Percentiles rank a stretch among this genome's conserved stretches.
phyloP scores from a whole-genome alignment of 2,797 vertebrate genomes.

The Babyrousa celebensis region DNA sequence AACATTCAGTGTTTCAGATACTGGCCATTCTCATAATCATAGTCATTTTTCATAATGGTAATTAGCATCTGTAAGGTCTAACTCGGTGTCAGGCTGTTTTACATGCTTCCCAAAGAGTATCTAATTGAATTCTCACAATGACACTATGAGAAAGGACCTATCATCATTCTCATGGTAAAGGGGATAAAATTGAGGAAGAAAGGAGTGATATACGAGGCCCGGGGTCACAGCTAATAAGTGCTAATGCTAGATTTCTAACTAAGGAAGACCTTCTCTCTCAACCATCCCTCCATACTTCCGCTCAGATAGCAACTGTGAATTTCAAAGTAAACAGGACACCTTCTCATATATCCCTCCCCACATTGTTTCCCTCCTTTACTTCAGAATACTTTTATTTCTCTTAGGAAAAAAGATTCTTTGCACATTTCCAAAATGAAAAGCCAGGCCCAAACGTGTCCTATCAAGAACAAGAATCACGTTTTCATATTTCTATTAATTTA shows the following conservation, averaged over 20 bases:
- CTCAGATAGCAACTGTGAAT: constrained; percentile 4
- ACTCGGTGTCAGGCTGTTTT: neutral
- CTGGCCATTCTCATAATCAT: neutral
- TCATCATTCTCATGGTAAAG: neutral
- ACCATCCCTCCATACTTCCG: neutral
- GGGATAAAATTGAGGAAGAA: neutral
- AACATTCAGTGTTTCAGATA: neutral
- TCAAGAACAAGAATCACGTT: neutral
- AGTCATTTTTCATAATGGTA: neutral
- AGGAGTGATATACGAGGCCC: neutral
- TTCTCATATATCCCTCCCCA: neutral
- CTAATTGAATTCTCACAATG: neutral
- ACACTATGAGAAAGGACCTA: neutral
- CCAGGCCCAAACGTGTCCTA: neutral
- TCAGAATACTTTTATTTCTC: constrained; percentile 11
- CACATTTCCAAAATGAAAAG: neutral
- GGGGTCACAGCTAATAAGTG: neutral
- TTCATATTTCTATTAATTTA: neutral
- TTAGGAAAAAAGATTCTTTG: neutral
- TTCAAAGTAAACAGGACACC: neutral
- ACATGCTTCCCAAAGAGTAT: neutral
- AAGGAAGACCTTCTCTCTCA: neutral
- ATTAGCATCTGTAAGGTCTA: neutral
- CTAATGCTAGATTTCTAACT: neutral
- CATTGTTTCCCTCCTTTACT: neutral